Percentiles rank a stretch among this genome's conserved stretches.
These are phyloP conservation scores for Osmerus mordax DNA, from an alignment of 2,113 vertebrate genomes.

Conservation along the genomic window DNA sequence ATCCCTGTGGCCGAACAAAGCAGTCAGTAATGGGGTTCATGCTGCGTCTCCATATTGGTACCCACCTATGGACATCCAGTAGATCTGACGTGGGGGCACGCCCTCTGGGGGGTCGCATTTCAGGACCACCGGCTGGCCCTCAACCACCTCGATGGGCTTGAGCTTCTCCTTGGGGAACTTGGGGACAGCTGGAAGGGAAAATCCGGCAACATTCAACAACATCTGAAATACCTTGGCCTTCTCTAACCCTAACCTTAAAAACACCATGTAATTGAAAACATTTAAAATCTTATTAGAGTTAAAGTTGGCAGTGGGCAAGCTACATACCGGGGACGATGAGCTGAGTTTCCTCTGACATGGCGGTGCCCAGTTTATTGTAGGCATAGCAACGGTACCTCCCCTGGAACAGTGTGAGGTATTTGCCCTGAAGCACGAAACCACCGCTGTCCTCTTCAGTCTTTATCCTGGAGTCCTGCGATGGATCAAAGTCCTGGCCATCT, in stretches of 20 bases:
- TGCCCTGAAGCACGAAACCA: slow-evolving; percentile 78
- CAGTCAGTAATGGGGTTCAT: neutral
- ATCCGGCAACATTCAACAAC: neutral
- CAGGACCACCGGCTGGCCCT: slow-evolving; percentile 82
- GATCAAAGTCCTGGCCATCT: slow-evolving; percentile 77
- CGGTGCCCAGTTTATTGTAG: slow-evolving; percentile 82
- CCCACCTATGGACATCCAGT: slow-evolving; percentile 95
- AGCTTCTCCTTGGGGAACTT: slow-evolving; percentile 88
- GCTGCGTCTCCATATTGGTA: neutral
- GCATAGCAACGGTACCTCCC: slow-evolving; percentile 93
- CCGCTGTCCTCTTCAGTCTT: slow-evolving; percentile 68
- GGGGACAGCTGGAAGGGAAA: slow-evolving; percentile 70
- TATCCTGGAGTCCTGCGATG: slow-evolving; percentile 66
- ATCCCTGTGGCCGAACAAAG: neutral
- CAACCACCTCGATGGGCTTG: slow-evolving; percentile 75
- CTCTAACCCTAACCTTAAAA: neutral
- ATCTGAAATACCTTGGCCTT: neutral
- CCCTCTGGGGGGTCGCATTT: slow-evolving; percentile 86
- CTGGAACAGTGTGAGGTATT: slow-evolving; percentile 71
- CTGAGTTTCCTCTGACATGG: slow-evolving; percentile 85
- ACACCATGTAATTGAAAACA: neutral
- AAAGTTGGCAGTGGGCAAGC: neutral
- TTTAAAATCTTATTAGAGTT: neutral
- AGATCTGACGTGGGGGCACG: slow-evolving; percentile 79
- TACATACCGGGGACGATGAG: slow-evolving; percentile 84